phyloP scores from a whole-genome alignment of 2,888 invertebrate genomes.

The Epinotia ramella region DNA sequence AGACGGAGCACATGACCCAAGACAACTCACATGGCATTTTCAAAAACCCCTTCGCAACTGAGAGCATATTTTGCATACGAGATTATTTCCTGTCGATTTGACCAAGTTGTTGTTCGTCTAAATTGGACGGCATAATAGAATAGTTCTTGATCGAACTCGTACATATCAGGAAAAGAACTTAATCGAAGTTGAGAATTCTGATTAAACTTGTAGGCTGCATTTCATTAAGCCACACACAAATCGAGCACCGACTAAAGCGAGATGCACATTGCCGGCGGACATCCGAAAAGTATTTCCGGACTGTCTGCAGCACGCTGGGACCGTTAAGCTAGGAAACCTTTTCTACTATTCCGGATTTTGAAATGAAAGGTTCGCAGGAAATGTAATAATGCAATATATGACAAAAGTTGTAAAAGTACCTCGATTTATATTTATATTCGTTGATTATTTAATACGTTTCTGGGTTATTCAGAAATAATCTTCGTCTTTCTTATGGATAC shows the following conservation, averaged over 20 bases:
- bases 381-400: background rate
- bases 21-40: too few relatives aligned
- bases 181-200: background rate
- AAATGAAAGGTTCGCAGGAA: constrained; percentile 33
- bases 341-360: constrained; percentile 31
- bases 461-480: too few relatives aligned
- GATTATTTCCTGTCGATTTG: too few relatives aligned
- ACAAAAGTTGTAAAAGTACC: background rate
- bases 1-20: too few relatives aligned
- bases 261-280: constrained; percentile 63
- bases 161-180: background rate
- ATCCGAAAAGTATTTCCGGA: constrained; percentile 74
- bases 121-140: too few relatives aligned
- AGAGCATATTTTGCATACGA: too few relatives aligned
- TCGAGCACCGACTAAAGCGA: constrained; percentile 44
- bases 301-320: constrained; percentile 58
- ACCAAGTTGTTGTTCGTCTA: too few relatives aligned
- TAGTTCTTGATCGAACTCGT: background rate
- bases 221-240: constrained; percentile 26
- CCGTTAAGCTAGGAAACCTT: constrained; percentile 56
- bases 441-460: too few relatives aligned
- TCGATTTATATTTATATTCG: too few relatives aligned
- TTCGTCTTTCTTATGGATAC: too few relatives aligned
- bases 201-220: constrained; percentile 9
- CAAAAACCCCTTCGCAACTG: too few relatives aligned